Base-by-base conservation (phyloP, 2,888 invertebrate species). In the Microchrysa polita region DNA sequence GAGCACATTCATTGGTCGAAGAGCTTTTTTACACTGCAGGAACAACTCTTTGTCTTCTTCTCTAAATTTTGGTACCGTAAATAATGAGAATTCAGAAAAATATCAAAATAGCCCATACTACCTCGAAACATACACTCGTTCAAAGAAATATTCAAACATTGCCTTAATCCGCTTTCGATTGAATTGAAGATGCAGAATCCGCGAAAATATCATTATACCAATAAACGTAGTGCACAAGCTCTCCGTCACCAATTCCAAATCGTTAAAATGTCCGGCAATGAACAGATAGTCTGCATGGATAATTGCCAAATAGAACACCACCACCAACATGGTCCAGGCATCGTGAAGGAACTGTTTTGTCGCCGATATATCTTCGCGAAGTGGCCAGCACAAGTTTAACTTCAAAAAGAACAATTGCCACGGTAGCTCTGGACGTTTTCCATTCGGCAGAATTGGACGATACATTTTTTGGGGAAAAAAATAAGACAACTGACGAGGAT, bases 191-290 rank as follows among this genome's bases (percentile, higher is more conserved):
- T 59, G 55, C 18, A 69, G 22, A 2, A 75, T 40, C n/a, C 75
- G 69, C 52, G 59, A 52, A 27, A 71, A 34, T 53, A 73, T 27
- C 44, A 67, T 55, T 40, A 44, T 57, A 22, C 75, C 73, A 22
- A 71, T 60, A 22, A 75, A 27, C 7, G 75, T 75, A 40, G 75
- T 73, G n/a, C 73, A 73, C 10, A 73, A 67, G 61, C 71, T 73
- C 42, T 73, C 71, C 1, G 75, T 73, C 14, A 63, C 9, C 9
- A 73, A 18, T 18, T 57, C 61, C 59, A 75, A 27, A 22, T 75
- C 73, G 22, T 59, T 57, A 18, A 57, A 23, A 27, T 72, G 20
- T 5, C 40, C 72, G 18, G 23, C 48, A 14, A 72, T 71, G 48
- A 65, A 74, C 42, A 34, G 57, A 42, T 48, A 74, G 53, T 74